Base-by-base conservation (phyloP, 2,888 invertebrate species). In the Camptogramma bilineatum region DNA sequence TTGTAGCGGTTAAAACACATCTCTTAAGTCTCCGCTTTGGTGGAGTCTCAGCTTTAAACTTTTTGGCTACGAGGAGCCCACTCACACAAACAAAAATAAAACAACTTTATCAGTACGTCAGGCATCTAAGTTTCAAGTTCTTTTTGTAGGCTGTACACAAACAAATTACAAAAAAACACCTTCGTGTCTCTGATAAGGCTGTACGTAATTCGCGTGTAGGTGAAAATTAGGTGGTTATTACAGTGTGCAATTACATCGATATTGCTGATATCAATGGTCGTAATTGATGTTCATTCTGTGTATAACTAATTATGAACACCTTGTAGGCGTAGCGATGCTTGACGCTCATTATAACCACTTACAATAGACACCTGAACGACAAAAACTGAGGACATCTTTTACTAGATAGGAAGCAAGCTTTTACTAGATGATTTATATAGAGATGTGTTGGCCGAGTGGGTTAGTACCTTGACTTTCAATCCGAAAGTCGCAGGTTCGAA, bases 151-250 rank as follows among this genome's bases (percentile, higher is more conserved):
- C 28, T 28, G 28, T 28, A 51, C 19, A 28, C 19, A 64, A 44
- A 57, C 57, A 63, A 28, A 48, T 31, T 28, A 58, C 54, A 47
- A 47, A 58, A 59, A 46, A 44, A 24, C 1, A 50, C 13, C 52
- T 64, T 65, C 59, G 59, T 65, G 56, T 58, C 55, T 52, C 42
- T 52, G 64, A 70, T 73, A 75, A 74, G 68, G 69, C 64, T 62
- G 54, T 66, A 64, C 62, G 63, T 74, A 79, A 78, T 74, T 79
- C 72, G 75, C 78, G 79, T 75, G 79, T 81, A 81, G 82, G 81
- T 83, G 82, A 84, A 84, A 83, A 84, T 82, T 81, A 79, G 77
- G 76, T 77, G 66, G 71, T 75, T 71, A 75, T 77, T 74, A 78
- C 60, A 75, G 72, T 74, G 70, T 71, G 73, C 76, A 82, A 84